phyloP scores from a whole-genome alignment of 1,140 invertebrate genomes.

The Lepidurus arcticus region DNA sequence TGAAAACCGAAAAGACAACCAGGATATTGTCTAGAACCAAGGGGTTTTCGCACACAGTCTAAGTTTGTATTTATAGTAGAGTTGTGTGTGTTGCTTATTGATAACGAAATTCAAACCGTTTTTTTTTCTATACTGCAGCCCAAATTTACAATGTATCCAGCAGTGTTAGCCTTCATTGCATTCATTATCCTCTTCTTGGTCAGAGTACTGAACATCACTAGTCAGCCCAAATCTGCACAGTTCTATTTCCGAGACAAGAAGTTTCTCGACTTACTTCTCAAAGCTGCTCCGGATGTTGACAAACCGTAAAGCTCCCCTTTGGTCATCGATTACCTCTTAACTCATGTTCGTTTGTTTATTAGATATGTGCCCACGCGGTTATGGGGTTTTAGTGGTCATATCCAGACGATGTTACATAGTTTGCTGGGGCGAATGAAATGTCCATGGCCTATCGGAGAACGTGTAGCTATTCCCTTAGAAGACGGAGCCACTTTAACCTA shows the following conservation, averaged over 20 bases:
- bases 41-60: too few relatives aligned
- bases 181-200: constrained; percentile 72
- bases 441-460: constrained; percentile 74
- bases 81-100: background rate
- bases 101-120: background rate
- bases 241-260: constrained; percentile 65
- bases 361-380: constrained; percentile 83
- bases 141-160: constrained; percentile 58
- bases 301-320: constrained; percentile 56
- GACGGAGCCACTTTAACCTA: constrained; percentile 87
- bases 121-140: background rate
- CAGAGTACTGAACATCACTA: constrained; percentile 73
- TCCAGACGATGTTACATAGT: constrained; percentile 86
- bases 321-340: background rate
- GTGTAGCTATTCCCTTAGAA: constrained; percentile 61
- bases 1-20: too few relatives aligned
- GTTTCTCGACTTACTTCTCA: constrained; percentile 67
- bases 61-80: background rate
- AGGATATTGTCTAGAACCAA: too few relatives aligned
- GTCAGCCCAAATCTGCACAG: constrained; percentile 63
- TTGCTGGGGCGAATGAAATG: constrained; percentile 77
- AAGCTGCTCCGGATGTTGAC: constrained; percentile 65
- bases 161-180: constrained; percentile 63
- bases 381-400: constrained; percentile 90
- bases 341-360: constrained; percentile 5